Conservation (phyloP, 2,888 invertebrate genomes). For the Eupeodes luniger region DNA sequence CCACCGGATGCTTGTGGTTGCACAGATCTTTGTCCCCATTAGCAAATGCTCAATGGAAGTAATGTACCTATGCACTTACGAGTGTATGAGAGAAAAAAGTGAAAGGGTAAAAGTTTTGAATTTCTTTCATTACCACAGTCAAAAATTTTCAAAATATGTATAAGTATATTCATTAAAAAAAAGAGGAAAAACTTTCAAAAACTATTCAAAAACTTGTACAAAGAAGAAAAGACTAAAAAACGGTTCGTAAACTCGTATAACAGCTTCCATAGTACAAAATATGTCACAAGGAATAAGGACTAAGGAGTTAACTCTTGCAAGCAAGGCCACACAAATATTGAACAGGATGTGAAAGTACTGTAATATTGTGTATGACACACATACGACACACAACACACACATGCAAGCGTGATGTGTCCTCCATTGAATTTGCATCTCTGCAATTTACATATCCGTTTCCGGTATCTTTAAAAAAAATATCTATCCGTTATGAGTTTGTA, state of each 20-base stretch:
- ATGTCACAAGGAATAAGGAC: background rate
- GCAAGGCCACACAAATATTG: conserved; percentile 39
- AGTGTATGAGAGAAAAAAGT: background rate
- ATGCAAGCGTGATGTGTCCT: conserved; percentile 5
- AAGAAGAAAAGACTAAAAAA: background rate
- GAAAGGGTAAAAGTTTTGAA: conserved; percentile 39
- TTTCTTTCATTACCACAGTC: conserved; percentile 51
- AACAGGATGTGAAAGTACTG: conserved; percentile 38
- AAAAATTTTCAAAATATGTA: conserved; percentile 40
- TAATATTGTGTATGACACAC: conserved; percentile 39
- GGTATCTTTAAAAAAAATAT: conserved; percentile 20
- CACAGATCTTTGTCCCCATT: conserved; percentile 36
- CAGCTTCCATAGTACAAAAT: background rate
- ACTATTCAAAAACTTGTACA: conserved; percentile 42
- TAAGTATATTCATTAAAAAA: background rate
- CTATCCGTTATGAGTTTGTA: background rate
- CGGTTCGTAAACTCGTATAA: background rate
- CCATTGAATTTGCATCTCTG: conserved; percentile 19
- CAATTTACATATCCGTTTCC: conserved; percentile 54
- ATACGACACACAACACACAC: background rate
- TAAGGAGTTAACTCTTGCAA: background rate
- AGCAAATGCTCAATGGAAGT: conserved; percentile 24
- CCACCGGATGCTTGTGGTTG: conserved; percentile 4
- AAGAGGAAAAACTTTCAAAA: conserved; percentile 26
- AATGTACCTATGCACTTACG: no score